Base-by-base conservation (phyloP, 2,113 vertebrate species). In the Pelecanoides urinatrix region DNA sequence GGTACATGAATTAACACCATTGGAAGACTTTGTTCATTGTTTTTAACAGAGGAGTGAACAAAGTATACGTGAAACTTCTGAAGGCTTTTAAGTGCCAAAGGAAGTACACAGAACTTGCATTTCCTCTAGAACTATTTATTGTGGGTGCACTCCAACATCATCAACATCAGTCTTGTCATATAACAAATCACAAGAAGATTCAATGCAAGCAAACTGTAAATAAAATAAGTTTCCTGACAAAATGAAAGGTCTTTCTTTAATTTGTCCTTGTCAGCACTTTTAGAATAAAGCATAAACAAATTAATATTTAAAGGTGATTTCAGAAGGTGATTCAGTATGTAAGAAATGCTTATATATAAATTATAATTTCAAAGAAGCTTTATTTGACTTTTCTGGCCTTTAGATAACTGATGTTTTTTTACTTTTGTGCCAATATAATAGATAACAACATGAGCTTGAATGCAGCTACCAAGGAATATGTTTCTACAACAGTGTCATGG, bases 141-240 rank as follows among this genome's bases (percentile, higher is more conserved):
- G 25, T 91, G 67, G 68, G 65, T 83, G 10, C 53, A 73, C 29
- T 96, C 21, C 55, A 95, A 74, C 42, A 91, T 66, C 49, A 96
- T 71, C 36, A 93, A 32, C 25, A 74, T 79, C 78, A 92, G 19
- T 94, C 73, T 96, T 93, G 62, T 65, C 94, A 76, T 52, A 83
- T 82, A 73, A 94, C 71, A 97, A 85, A 59, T 93, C 53, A 86
- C 70, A 97, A 93, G 87, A 93, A 78, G 38, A 89, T 68, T 78
- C 32, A 88, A 4, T 29, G 27, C 22, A 67, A 85, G 6, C 2
- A 81, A 59, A 44, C 4, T 44, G 32, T 45, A 85, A 93, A 91
- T 65, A 85, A 88, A 86, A 45, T 68, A 30, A 44, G 7, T 45
- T 68, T 80, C 16, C n/a, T 63, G 6, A 62, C 11, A 58, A 75